A percentile compares a stretch with the other conserved stretches of the same genome.
Evolutionary conservation across 1,140 invertebrate genomes (phyloP).

Genomic region (Drosophila biarmipes): DNA sequence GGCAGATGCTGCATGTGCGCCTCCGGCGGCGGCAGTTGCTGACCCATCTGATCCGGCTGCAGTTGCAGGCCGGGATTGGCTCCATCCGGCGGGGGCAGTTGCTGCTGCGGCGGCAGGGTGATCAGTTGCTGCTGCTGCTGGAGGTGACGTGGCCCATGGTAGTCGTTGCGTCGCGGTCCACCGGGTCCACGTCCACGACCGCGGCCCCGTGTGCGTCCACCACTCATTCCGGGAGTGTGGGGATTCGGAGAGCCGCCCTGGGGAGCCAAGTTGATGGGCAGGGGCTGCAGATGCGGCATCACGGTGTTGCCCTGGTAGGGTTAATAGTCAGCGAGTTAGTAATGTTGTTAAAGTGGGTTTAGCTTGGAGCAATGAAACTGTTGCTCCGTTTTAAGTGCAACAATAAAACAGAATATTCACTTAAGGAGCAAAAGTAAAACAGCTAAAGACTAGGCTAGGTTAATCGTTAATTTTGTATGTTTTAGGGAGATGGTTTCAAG

Average conservation of each 20-base stretch:
- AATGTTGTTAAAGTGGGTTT: not conserved
- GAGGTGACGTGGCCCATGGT: constrained; percentile 59
- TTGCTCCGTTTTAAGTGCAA: not conserved
- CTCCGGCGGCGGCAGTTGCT: constrained; percentile 56
- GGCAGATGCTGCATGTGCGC: constrained; percentile 64
- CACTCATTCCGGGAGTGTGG: constrained; percentile 48
- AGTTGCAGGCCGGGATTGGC: constrained; percentile 52
- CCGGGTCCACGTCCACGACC: constrained; percentile 51
- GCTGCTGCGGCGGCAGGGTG: constrained; percentile 49
- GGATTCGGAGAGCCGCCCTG: constrained; percentile 50
- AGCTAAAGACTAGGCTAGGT: no score
- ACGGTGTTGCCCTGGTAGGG: constrained; percentile 54
- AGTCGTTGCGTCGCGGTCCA: constrained; percentile 64
- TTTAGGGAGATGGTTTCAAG: no score
- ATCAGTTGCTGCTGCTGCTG: constrained; percentile 50
- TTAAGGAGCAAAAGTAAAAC: no score
- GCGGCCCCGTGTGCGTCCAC: constrained; percentile 35
- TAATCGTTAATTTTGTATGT: no score
- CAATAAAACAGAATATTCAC: not conserved
- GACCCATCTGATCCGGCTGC: constrained; percentile 54
- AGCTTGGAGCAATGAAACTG: not conserved
- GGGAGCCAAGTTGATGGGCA: constrained; percentile 56
- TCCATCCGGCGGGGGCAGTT: constrained; percentile 34
- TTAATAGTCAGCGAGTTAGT: not conserved
- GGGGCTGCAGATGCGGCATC: constrained; percentile 57